Base-by-base conservation (phyloP, 2,797 vertebrate species). In the Zalophus californianus region DNA sequence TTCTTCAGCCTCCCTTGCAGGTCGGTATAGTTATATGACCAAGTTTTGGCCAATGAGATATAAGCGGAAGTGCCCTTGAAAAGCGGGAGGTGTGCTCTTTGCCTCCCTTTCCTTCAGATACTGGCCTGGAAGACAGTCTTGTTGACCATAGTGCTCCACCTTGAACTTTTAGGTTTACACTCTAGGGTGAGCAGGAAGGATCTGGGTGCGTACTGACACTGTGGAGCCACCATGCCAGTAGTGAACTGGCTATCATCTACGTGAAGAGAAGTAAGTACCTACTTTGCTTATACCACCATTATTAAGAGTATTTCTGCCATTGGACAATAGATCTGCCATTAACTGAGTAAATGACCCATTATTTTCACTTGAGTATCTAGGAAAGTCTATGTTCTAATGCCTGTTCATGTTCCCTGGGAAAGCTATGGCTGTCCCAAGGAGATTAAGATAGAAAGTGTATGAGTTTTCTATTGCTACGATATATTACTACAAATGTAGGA, bases 241-340 rank as follows among this genome's bases (percentile, higher is more conserved):
- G 41, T n/a, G 41, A 48, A 62, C 79, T 48, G 73, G 60, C 83
- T 15, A 70, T 27, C 58, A 78, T 66, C 70, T 62, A 44, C 1
- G 12, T n/a, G 41, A 80, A 82, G 62, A 87, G 62, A 96, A 90
- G 5, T 64, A 52, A 72, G 41, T 60, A 62, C 7, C 62, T 79
- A 23, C 56, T 32, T 73, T 96, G 62, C 29, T 58, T 64, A 68
- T 0, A 82, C 12, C 48, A 60, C 35, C 27, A 60, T 62, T 82
- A 97, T 44, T 72, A 60, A 89, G 75, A 50, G 41, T n/a, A 72
- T 94, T 80, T 83, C 75, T 85, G 62, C 54, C 29, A 50, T 32
- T 66, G 27, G 44, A n/a, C 32, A 48, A 62, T 29, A 90, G 21
- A 50, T 27, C 9, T 56, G 35, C 41, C 82, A 54, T 90, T n/a